A percentile compares a stretch with the other conserved stretches of the same genome.
Conservation (phyloP, 2,888 invertebrate species). For the Apamea crenata region DNA sequence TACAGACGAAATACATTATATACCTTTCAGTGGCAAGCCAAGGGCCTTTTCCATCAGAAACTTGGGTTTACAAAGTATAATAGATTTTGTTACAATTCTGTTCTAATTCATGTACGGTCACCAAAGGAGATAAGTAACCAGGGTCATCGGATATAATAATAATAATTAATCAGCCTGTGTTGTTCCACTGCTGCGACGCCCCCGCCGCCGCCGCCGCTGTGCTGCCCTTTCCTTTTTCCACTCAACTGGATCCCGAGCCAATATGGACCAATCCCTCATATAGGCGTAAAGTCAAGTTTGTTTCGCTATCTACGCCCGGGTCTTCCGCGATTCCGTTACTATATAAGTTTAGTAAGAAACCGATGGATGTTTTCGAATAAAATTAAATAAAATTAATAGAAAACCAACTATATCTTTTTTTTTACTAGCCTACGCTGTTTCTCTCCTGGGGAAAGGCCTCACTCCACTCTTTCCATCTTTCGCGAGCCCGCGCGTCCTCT, state of each 20-base stretch:
- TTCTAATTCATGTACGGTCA: not conserved
- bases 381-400: no score
- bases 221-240: not conserved
- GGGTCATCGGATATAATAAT: not conserved
- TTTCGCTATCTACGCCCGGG: not conserved
- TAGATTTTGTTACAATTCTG: constrained; percentile 15
- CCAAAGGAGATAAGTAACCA: not conserved
- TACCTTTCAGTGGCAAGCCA: constrained; percentile 18
- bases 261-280: not conserved
- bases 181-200: not conserved
- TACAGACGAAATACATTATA: constrained; percentile 13
- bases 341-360: no score
- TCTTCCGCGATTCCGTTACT: not conserved
- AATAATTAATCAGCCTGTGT: not conserved
- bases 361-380: no score
- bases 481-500: no score
- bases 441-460: no score
- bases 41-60: constrained; percentile 12
- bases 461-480: no score
- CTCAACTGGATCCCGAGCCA: not conserved
- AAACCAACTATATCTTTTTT: no score
- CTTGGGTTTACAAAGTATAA: constrained; percentile 27
- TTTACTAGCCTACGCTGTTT: no score
- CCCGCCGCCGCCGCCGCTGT: no score
- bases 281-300: not conserved